A percentile compares a stretch with the other conserved stretches of the same genome.
Conservation (phyloP, 2,888 invertebrate genomes). For the Mesorhabditis belari region DNA sequence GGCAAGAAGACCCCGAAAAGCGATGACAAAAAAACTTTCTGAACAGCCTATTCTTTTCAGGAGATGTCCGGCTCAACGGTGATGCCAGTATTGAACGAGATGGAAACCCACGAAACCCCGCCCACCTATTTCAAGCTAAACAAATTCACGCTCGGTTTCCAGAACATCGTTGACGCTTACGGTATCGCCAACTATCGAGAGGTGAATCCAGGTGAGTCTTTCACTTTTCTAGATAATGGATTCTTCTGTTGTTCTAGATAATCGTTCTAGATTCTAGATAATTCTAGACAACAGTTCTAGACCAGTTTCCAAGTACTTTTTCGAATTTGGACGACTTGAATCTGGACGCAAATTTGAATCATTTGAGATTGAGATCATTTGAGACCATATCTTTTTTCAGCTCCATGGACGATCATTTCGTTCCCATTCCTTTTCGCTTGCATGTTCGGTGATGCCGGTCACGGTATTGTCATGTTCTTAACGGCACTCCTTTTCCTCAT, state of each 20-base stretch:
- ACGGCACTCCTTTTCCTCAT: constrained; percentile 90
- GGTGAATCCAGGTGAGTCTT: constrained; percentile 48
- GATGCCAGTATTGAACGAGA: constrained; percentile 87
- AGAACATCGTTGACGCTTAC: constrained; percentile 51
- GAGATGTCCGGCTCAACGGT: constrained; percentile 87
- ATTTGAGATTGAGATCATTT: not conserved
- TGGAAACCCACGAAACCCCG: constrained; percentile 73
- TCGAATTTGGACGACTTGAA: too few relatives aligned
- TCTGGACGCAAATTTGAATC: too few relatives aligned
- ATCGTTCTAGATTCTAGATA: not conserved
- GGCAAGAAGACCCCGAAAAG: too few relatives aligned
- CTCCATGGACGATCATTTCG: constrained; percentile 91
- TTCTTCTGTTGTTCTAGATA: not conserved
- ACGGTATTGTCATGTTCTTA: constrained; percentile 80
- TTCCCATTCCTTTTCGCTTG: constrained; percentile 95
- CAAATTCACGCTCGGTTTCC: constrained; percentile 89
- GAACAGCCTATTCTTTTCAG: constrained; percentile 59
- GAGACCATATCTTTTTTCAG: constrained; percentile 58
- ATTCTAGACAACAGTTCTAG: too few relatives aligned
- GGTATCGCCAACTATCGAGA: constrained; percentile 52
- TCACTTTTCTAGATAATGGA: not conserved
- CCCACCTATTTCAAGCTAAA: constrained; percentile 93
- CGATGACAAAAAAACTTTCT: too few relatives aligned
- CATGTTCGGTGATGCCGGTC: constrained; percentile 98
- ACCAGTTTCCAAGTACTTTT: too few relatives aligned